Percentiles rank a stretch among this genome's conserved stretches.
phyloP scores from a whole-genome alignment of 2,888 invertebrate genomes.

The Sesia bembeciformis region DNA sequence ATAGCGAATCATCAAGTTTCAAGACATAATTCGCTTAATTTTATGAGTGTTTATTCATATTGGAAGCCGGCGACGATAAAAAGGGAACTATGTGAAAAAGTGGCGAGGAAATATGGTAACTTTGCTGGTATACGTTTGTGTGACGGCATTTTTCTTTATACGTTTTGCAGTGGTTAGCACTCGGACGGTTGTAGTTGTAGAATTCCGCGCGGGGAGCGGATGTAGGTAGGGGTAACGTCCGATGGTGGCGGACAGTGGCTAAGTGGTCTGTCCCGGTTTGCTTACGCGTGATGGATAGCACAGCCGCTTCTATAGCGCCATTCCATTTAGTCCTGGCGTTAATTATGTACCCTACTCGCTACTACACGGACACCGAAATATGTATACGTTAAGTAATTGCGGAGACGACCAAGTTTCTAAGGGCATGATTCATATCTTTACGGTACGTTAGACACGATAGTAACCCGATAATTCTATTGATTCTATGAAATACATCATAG shows the following conservation, averaged over 20 bases:
- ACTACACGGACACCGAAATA: background rate
- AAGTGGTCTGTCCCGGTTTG: constrained; percentile 58
- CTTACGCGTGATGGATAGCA: constrained; percentile 57
- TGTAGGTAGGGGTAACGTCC: constrained; percentile 35
- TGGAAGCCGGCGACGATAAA: too few relatives aligned
- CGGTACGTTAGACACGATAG: too few relatives aligned
- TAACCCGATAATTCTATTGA: too few relatives aligned
- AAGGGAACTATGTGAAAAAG: too few relatives aligned
- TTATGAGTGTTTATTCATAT: too few relatives aligned
- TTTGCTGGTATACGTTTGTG: too few relatives aligned
- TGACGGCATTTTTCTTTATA: too few relatives aligned
- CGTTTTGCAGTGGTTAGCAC: constrained; percentile 22
- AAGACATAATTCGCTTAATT: too few relatives aligned
- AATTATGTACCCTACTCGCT: background rate
- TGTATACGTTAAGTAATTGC: background rate
- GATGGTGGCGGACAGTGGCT: constrained; percentile 43
- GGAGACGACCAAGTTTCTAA: background rate
- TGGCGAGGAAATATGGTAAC: too few relatives aligned
- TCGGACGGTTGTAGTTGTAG: constrained; percentile 7
- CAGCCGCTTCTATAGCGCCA: constrained; percentile 26
- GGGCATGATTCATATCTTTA: background rate
- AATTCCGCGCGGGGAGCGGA: constrained; percentile 20
- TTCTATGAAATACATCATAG: too few relatives aligned
- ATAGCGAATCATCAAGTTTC: too few relatives aligned
- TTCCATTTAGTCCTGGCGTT: constrained; percentile 12